phyloP scores from a whole-genome alignment of 2,797 vertebrate genomes.

The Linurgus olivaceus region DNA sequence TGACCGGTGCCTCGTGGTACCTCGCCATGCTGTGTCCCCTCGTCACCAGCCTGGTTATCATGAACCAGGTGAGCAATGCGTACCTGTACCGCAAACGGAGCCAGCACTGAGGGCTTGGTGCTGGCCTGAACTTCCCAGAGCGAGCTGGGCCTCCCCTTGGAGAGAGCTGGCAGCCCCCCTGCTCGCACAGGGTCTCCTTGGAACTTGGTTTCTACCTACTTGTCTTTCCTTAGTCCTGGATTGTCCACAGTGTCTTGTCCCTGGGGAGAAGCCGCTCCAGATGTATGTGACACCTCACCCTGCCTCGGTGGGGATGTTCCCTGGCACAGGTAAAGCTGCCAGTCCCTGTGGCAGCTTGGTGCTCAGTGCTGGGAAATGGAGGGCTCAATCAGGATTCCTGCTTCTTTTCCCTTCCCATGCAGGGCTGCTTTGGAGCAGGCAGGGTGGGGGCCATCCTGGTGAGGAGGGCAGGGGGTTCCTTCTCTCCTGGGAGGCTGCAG shows the following conservation, averaged over 20 bases:
- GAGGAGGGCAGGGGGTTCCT: background rate
- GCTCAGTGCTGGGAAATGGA: background rate
- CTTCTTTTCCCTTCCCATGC: background rate
- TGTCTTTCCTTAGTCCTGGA: background rate
- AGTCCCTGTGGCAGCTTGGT: background rate
- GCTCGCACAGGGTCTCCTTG: background rate
- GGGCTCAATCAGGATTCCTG: constrained; percentile 1
- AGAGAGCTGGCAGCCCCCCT: background rate
- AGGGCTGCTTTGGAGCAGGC: background rate
- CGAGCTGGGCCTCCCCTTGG: background rate
- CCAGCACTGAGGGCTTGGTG: constrained; percentile 75
- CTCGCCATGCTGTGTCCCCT: constrained; percentile 81
- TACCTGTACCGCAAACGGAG: constrained; percentile 89
- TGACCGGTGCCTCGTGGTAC: constrained; percentile 84
- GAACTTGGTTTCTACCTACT: constrained; percentile 3
- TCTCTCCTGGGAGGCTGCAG: rapidly evolving
- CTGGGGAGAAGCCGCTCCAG: background rate
- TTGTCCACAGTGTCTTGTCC: background rate
- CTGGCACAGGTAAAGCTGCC: background rate
- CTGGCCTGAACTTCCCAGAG: background rate
- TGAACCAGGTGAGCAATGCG: constrained; percentile 91
- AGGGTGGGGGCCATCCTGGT: background rate
- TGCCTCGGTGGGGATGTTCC: rapidly evolving
- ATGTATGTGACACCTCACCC: background rate
- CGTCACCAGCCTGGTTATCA: constrained; percentile 84